Base-by-base conservation (phyloP, 1,140 invertebrate genomes). In the Drosophila bipectinata region DNA sequence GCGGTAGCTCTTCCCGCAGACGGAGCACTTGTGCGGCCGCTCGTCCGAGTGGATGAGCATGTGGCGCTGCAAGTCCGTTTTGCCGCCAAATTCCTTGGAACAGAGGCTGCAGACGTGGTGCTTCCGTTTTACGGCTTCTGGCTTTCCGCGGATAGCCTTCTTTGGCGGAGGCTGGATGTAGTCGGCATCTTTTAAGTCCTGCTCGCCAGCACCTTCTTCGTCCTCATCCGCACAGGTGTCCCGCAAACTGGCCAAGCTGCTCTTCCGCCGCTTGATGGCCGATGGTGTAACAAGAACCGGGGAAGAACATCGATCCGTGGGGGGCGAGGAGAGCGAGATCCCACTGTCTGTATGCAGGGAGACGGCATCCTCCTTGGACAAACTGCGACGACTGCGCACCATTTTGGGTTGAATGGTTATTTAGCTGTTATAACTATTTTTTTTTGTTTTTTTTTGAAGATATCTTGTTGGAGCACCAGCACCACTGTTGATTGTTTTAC, bases 1-100 rank as follows among this genome's bases (percentile, higher is more conserved):
- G 47, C 95, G 93, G 83, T 96, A 97, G 12, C 92, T 92, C 56
- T 96, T 94, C 26, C 94, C 93, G 85, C 97, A 98, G 61, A 95
- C 94, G 10, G 93, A 92, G 88, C 97, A 98, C 34, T 93, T 92
- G 77, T 94, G 94, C 1, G 94, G 93, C 73, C 92, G 90, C 91
- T 94, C 93, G 81, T 94, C 84, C 56, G 94, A 91, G 92, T 94
- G 93, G 93, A 96, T 92, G 24, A 93, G 85, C 47, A 92, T 75
- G 60, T 94, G 93, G 44, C 93, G 93, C 30, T 87, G 74, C 8
- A 94, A 73, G 84, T 93, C 93, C 24, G 92, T 93, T 48, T 90
- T 91, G 18, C 92, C 91, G 44, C 92, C 75, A 76, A 93, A 93
- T 51, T 89, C 90, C 67, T 93, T 93, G 2, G 91, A 68, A 66